Conservation (phyloP, 2,797 vertebrate species). For the Eulemur coronatus region DNA sequence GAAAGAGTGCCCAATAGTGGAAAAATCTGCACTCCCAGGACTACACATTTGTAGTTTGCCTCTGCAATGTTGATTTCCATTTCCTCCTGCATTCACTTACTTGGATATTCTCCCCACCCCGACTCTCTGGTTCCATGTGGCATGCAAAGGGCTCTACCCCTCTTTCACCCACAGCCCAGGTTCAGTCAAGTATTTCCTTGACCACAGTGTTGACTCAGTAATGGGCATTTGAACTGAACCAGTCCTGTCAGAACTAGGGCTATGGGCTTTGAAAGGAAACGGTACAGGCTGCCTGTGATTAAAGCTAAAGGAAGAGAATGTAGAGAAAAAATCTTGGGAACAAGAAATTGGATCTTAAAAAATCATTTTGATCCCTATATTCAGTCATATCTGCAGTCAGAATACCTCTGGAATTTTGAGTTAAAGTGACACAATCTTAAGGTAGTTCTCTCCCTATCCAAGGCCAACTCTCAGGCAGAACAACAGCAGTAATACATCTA, state of each 20-base stretch:
- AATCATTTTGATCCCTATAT: background rate
- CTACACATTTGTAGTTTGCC: background rate
- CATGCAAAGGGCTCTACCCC: background rate
- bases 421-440: background rate
- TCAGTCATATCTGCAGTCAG: background rate
- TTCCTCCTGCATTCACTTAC: background rate
- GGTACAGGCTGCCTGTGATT: background rate
- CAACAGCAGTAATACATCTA: background rate
- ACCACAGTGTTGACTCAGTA: background rate
- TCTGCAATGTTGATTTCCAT: background rate
- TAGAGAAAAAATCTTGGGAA: background rate
- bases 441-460: background rate
- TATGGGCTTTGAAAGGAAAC: conserved; percentile 13
- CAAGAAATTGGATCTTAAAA: background rate
- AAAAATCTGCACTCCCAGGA: background rate
- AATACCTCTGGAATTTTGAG: conserved; percentile 1
- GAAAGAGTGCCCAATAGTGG: background rate
- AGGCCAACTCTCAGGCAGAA: background rate
- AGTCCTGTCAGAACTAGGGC: background rate
- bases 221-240: background rate
- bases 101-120: background rate
- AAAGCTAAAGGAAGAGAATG: background rate
- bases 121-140: background rate
- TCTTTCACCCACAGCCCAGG: background rate
- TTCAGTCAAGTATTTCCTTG: background rate